Evolutionary conservation across 2,888 invertebrate genomes (phyloP).

Genomic region (Dolichomitus sp.): DNA sequence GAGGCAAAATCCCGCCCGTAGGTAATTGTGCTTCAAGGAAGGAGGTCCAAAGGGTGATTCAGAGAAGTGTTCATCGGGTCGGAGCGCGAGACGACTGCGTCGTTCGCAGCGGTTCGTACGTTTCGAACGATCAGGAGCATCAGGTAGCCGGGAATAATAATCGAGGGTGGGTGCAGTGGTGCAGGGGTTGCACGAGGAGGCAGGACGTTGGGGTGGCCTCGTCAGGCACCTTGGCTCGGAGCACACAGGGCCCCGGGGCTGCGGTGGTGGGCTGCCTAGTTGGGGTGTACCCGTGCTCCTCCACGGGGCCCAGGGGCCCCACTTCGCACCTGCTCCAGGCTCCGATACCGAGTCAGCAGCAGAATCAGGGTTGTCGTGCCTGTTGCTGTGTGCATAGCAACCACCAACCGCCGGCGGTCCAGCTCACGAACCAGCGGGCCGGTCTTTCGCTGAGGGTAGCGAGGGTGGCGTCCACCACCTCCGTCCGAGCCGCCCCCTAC

Average conservation of each 20-base stretch:
- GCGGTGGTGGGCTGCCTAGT: constrained; percentile 85
- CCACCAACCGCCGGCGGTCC: constrained; percentile 80
- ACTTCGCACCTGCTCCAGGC: constrained; percentile 75
- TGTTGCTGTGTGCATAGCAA: constrained; percentile 84
- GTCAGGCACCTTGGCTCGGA: constrained; percentile 83
- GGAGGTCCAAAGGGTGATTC: constrained; percentile 73
- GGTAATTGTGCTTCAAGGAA: constrained; percentile 73
- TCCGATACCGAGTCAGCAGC: constrained; percentile 66
- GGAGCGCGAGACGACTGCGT: constrained; percentile 36
- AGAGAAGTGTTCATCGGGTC: constrained; percentile 48
- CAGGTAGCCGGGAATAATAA: constrained; percentile 56
- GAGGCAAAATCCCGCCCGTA: constrained; percentile 82
- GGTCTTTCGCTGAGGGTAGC: constrained; percentile 86
- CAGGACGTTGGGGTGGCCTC: constrained; percentile 80
- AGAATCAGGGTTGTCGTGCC: constrained; percentile 81
- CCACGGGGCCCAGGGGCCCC: constrained; percentile 85
- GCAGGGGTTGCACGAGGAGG: constrained; percentile 76
- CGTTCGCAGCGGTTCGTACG: constrained; percentile 16
- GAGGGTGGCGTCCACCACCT: constrained; percentile 86
- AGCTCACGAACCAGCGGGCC: constrained; percentile 84
- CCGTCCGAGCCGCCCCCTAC: constrained; percentile 86
- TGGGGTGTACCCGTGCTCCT: constrained; percentile 85
- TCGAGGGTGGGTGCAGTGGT: constrained; percentile 78
- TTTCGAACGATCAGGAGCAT: constrained; percentile 32
- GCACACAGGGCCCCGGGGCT: constrained; percentile 84